Percentiles rank a stretch among this genome's conserved stretches.
phyloP scores from a whole-genome alignment of 2,888 invertebrate genomes.

The Pandemis corylana region DNA sequence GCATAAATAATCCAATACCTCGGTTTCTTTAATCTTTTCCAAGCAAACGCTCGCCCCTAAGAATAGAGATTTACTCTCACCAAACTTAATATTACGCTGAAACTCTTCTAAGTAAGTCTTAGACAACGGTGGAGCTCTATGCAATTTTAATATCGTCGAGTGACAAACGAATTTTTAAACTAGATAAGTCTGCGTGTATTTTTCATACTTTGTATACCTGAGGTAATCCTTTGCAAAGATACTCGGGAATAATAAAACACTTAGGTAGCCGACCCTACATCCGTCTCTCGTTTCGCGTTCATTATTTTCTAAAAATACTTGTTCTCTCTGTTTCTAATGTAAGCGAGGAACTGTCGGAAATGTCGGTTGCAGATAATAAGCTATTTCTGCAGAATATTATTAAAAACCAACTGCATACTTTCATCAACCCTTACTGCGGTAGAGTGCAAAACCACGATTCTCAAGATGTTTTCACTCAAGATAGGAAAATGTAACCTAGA shows the following conservation, averaged over 20 bases:
- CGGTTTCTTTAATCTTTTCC: constrained; percentile 59
- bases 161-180: constrained; percentile 57
- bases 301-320: constrained; percentile 12
- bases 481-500: constrained; percentile 2
- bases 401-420: constrained; percentile 13
- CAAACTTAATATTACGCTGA: constrained; percentile 69
- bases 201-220: constrained; percentile 9
- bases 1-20: constrained; percentile 51
- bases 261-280: constrained; percentile 13
- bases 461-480: constrained; percentile 16
- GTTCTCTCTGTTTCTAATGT: not conserved
- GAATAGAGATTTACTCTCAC: constrained; percentile 66
- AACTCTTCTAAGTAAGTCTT: constrained; percentile 67
- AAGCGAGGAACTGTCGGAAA: constrained; percentile 12
- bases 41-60: constrained; percentile 52
- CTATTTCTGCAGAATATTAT: constrained; percentile 2
- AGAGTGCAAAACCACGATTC: not conserved
- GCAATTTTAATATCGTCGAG: constrained; percentile 70
- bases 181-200: constrained; percentile 48
- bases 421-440: constrained; percentile 10
- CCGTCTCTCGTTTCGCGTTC: constrained; percentile 7
- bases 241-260: constrained; percentile 17
- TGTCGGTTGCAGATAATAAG: constrained; percentile 1
- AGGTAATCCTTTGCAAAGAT: constrained; percentile 16
- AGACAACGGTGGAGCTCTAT: constrained; percentile 66